A percentile compares a stretch with the other conserved stretches of the same genome.
phyloP scores from a whole-genome alignment of 2,113 vertebrate genomes.

The Girardinichthys multiradiatus region DNA sequence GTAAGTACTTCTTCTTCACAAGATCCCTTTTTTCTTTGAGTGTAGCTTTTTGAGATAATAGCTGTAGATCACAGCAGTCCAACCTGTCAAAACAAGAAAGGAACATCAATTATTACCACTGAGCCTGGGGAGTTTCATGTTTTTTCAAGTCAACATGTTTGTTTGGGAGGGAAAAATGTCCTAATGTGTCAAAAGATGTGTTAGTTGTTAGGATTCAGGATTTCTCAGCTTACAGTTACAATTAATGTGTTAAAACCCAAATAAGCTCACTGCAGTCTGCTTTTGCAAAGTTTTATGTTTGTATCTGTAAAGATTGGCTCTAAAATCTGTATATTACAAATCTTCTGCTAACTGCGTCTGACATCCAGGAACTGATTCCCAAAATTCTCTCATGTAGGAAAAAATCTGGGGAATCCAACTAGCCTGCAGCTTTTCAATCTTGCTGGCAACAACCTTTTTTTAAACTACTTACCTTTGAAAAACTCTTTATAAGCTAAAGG shows the following conservation, averaged over 20 bases:
- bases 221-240: neutral
- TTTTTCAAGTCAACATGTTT: conserved; percentile 11
- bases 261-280: neutral
- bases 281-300: neutral
- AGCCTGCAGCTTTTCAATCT: neutral
- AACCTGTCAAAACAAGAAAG: conserved; percentile 15
- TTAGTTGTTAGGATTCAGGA: neutral
- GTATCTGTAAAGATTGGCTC: neutral
- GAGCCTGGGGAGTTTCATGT: neutral
- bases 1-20: too few species aligned
- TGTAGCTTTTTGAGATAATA: neutral
- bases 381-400: neutral
- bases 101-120: neutral
- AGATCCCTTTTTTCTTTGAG: neutral
- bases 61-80: neutral
- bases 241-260: neutral
- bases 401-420: neutral
- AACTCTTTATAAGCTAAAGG: neutral
- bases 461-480: neutral
- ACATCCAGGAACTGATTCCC: too few species aligned
- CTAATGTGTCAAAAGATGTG: neutral
- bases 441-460: neutral
- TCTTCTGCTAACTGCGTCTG: neutral
- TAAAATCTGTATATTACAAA: neutral
- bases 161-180: neutral